Evolutionary conservation across 2,888 invertebrate species (phyloP).

Genomic region (Drosophila vallismaia): DNA sequence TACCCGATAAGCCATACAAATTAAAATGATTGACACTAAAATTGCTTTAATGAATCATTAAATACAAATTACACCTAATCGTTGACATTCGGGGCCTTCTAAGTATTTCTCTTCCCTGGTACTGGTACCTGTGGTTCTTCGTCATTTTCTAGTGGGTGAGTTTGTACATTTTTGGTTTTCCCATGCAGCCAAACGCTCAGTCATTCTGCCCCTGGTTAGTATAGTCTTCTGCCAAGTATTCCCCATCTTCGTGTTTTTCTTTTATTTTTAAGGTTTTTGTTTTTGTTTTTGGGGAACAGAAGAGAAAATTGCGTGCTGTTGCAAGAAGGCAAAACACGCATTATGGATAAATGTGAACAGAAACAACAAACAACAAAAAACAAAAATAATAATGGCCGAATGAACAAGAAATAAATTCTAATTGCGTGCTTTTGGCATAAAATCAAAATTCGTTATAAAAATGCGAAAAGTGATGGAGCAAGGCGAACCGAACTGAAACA

Average conservation of each 20-base stretch:
- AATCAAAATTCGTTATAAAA: slow-evolving; percentile 68
- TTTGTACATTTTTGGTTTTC: slow-evolving; percentile 24
- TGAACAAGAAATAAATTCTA: slow-evolving; percentile 67
- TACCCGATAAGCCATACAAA: slow-evolving; percentile 37
- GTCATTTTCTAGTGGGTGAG: slow-evolving; percentile 24
- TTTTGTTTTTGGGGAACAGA: slow-evolving; percentile 42
- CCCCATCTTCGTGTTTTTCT: slow-evolving; percentile 29
- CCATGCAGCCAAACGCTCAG: slow-evolving; percentile 40
- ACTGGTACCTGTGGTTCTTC: slow-evolving; percentile 5
- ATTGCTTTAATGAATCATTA: slow-evolving; percentile 44
- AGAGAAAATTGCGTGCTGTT: slow-evolving; percentile 59
- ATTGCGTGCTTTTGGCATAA: slow-evolving; percentile 75
- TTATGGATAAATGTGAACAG: slow-evolving; percentile 39
- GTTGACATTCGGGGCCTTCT: slow-evolving; percentile 35
- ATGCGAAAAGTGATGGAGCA: slow-evolving; percentile 49
- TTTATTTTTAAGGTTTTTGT: slow-evolving; percentile 26
- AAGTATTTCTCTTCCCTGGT: background rate
- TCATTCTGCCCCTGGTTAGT: slow-evolving; percentile 18
- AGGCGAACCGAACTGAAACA: slow-evolving; percentile 22
- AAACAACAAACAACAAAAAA: slow-evolving; percentile 10
- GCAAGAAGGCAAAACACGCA: slow-evolving; percentile 42
- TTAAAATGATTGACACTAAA: slow-evolving; percentile 46
- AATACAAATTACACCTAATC: slow-evolving; percentile 47
- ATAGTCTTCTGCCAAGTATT: background rate
- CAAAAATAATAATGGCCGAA: slow-evolving; percentile 22